Evolutionary conservation across 23 tunicate genomes (phyloP).

Genomic region (Styela clava): DNA sequence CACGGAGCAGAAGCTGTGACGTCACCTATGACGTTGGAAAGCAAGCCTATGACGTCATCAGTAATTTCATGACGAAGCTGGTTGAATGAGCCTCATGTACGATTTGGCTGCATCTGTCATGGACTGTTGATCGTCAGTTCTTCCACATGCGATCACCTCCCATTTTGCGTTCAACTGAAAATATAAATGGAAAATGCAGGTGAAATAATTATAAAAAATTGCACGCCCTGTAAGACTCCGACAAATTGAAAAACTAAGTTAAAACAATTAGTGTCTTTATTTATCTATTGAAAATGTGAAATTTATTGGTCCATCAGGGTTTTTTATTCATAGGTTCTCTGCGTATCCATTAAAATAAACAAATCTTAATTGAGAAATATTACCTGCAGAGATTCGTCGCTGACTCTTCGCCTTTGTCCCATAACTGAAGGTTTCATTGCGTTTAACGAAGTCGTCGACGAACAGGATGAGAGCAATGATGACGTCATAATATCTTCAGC

Average conservation of each 20-base stretch:
- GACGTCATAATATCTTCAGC: conserved; percentile 61
- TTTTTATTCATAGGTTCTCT: too few relatives aligned
- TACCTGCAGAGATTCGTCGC: conserved; percentile 59
- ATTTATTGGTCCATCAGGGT: too few relatives aligned
- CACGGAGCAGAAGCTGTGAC: not conserved
- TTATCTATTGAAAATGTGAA: too few relatives aligned
- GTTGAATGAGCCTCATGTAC: conserved; percentile 80
- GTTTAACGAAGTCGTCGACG: conserved; percentile 49
- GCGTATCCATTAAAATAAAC: too few relatives aligned
- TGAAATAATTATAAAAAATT: not conserved
- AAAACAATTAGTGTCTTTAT: too few relatives aligned
- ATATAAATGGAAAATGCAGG: not conserved
- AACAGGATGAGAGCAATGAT: conserved; percentile 60
- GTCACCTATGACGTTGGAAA: not conserved
- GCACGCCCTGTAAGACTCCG: too few relatives aligned
- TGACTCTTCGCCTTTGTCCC: conserved; percentile 55
- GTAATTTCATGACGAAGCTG: conserved; percentile 20
- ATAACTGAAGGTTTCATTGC: conserved; percentile 74
- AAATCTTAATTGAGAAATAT: too few relatives aligned
- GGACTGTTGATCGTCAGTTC: conserved; percentile 85
- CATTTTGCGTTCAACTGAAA: conserved; percentile 78
- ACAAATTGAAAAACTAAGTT: too few relatives aligned
- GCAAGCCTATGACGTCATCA: not conserved
- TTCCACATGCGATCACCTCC: conserved; percentile 91
- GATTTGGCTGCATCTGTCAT: conserved; percentile 94